Base-by-base conservation (phyloP, 1,140 invertebrate species). In the Linepithema humile region DNA sequence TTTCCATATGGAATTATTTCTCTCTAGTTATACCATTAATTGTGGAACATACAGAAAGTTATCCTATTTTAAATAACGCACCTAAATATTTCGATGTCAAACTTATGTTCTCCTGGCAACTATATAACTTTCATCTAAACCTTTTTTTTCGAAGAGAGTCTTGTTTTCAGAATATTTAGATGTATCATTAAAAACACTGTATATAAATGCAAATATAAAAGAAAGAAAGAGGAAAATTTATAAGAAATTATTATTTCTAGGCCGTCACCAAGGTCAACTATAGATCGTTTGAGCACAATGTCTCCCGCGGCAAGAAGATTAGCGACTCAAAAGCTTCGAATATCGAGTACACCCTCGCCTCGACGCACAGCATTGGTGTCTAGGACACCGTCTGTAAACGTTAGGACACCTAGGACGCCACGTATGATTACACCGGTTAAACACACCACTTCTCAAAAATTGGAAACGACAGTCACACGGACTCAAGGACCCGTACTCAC, bases 281-380 rank as follows among this genome's bases (percentile, higher is more conserved):
- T 97, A 20, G 98, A 99, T 82, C 95, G 98, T 40, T 92, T 99
- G 40, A 97, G 96, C 26, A 97, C 96, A 53, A 98, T 99, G 98
- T 99, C 98, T 17, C 99, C 99, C 12, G 99, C 99, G 10, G 99
- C 98, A 0, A 96, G 97, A 89, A 95, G 96, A 89, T 94, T 99
- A 15, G 97, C 98, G 9, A 95, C 96, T 0, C 95, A 96, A 45
- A 95, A 95, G 89, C 89, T 96, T 9, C 94, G 94, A 5, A 88
- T 96, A 59, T 84, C 95, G 84, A 88, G 93, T 85, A 95, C 90
- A 88, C 95, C 91, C 60, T 95, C 92, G 72, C 94, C 89, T 84
- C 92, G 89, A 84, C 95, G 77, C 92, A 94, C 84, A 85, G 89
- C 92, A 0, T 93, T 89, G n/a, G n/a, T n/a, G 29, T 88, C 86